These are phyloP conservation scores for Lepas anatifera DNA, from an alignment of 2,888 invertebrate genomes.

Conservation along the genomic window DNA sequence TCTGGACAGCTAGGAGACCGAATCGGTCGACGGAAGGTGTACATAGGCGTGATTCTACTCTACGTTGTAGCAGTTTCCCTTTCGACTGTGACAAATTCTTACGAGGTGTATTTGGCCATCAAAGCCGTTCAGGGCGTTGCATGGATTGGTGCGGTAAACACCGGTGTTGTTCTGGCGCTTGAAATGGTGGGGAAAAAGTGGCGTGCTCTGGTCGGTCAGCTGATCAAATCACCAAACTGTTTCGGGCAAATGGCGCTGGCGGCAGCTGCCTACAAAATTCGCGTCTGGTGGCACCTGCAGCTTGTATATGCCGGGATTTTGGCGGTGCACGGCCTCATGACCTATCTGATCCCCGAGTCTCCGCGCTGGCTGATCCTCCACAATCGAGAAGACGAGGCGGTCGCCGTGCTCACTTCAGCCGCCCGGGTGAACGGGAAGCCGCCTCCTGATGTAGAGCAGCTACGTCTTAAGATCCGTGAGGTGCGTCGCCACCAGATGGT, in stretches of 20 bases:
- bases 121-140: slow-evolving; percentile 21
- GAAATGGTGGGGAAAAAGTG: slow-evolving; percentile 38
- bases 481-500: neutral
- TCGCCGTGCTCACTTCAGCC: neutral
- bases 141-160: slow-evolving; percentile 16
- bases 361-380: neutral
- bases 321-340: slow-evolving; percentile 33
- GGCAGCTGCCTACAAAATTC: slow-evolving; percentile 26
- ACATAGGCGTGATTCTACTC: slow-evolving; percentile 23
- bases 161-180: slow-evolving; percentile 31
- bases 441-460: neutral
- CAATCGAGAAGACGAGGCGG: neutral
- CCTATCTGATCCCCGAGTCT: slow-evolving; percentile 2
- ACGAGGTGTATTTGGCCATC: slow-evolving; percentile 23
- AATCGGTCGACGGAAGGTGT: slow-evolving; percentile 24
- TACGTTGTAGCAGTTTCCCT: slow-evolving; percentile 22
- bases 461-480: neutral
- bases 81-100: slow-evolving; percentile 22
- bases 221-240: neutral
- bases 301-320: slow-evolving; percentile 39
- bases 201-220: neutral
- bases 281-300: slow-evolving; percentile 41
- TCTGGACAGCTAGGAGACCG: slow-evolving; percentile 24
- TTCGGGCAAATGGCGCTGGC: neutral
- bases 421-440: neutral